Conservation (phyloP, 2,113 vertebrate genomes). For the Forbesichthys agassizii region DNA sequence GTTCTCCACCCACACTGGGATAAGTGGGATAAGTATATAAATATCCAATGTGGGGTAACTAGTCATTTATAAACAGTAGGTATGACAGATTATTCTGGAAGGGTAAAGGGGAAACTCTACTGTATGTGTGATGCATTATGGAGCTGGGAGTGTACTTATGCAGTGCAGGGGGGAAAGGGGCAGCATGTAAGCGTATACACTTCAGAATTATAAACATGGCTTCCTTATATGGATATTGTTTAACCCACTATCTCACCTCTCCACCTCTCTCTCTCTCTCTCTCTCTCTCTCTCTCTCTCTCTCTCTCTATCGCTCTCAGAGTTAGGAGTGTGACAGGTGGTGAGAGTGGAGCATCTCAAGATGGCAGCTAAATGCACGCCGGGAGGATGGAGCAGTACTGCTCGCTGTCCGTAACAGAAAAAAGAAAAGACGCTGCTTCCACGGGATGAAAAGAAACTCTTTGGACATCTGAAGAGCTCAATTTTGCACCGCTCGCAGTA, state of each 20-base stretch:
- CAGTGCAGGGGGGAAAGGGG: background rate
- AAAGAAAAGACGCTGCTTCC: constrained; percentile 6
- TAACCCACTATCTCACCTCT: too few species aligned
- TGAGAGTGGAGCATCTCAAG: constrained; percentile 43
- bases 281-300: background rate
- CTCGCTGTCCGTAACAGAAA: constrained; percentile 31
- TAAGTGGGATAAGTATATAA: constrained; percentile 33
- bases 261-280: background rate
- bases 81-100: constrained; percentile 17
- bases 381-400: constrained; percentile 19
- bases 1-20: constrained; percentile 31
- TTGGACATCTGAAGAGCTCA: constrained; percentile 5
- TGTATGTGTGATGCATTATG: constrained; percentile 22
- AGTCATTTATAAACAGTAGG: constrained; percentile 4
- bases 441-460: constrained; percentile 35
- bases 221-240: too few species aligned
- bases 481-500: background rate
- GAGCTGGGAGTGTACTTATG: constrained; percentile 11
- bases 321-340: constrained; percentile 51
- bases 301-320: constrained; percentile 11
- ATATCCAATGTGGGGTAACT: constrained; percentile 21
- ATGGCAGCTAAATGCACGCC: constrained; percentile 53
- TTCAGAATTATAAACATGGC: constrained; percentile 8
- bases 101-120: background rate
- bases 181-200: constrained; percentile 11